phyloP scores from a whole-genome alignment of 2,888 invertebrate species.

The Cephonodes hylas region DNA sequence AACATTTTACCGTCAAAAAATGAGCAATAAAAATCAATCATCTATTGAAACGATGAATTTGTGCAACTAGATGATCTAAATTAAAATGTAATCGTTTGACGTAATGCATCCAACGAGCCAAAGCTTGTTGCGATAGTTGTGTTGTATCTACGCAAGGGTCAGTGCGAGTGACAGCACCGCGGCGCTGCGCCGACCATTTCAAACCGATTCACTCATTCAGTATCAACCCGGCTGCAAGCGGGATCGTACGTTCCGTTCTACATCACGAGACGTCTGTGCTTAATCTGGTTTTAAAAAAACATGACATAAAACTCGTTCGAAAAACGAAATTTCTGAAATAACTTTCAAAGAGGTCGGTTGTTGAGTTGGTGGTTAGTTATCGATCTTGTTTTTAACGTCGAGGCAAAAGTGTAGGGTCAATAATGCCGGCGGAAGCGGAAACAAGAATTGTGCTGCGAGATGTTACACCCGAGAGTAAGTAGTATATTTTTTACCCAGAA shows the following conservation, averaged over 20 bases:
- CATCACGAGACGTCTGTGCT: background rate
- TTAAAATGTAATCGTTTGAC: conserved; percentile 6
- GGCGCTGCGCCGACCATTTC: background rate
- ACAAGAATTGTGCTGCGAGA: conserved; percentile 60
- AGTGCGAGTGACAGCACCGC: background rate
- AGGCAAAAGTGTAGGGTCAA: conserved; percentile 17
- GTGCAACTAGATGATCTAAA: conserved; percentile 9
- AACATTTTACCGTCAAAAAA: background rate
- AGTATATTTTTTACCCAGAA: conserved; percentile 10
- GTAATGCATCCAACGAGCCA: conserved; percentile 10
- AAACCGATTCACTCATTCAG: too few relatives aligned
- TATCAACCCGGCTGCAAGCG: background rate
- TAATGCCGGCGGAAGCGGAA: conserved; percentile 68
- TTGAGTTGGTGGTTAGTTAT: background rate
- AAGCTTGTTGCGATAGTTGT: conserved; percentile 7
- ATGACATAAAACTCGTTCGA: conserved; percentile 11
- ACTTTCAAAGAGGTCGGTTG: background rate
- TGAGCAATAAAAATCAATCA: background rate
- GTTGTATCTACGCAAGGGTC: background rate
- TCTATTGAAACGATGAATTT: background rate
- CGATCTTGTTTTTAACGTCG: background rate
- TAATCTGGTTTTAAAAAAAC: background rate
- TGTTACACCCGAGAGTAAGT: conserved; percentile 73
- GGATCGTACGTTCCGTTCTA: background rate
- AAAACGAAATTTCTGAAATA: background rate